Evolutionary conservation across 2,797 vertebrate genomes (phyloP), one percentile per base, ranked within the genome.

Genomic region (Mus spretus): DNA sequence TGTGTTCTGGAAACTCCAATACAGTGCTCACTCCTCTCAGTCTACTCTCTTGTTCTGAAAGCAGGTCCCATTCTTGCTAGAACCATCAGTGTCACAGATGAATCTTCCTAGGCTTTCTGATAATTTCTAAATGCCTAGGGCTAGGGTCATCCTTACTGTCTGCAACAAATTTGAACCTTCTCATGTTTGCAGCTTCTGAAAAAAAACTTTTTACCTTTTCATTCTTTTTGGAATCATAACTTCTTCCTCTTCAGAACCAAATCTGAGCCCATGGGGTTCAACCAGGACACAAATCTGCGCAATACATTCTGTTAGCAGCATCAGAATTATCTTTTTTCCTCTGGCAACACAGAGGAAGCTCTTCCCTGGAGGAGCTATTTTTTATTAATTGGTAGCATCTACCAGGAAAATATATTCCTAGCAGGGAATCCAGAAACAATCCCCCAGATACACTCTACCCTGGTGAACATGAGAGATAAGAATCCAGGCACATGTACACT

Each of bases 381-480:
- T 59, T 81, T 92, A 59, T 92, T 63, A 61, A 13, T 75, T 57
- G 88, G 79, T 70, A 94, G 31, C 22, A 83, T 92, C 63, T 11
- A 75, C 90, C 78, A 72, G 88, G 37, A 22, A 95, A 88, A 95
- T 86, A 37, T 75, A 86, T 93, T 86, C 9, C 24, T 57, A 94
- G 40, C 37, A 82, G 24, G 34, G 40, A 89, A 78, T 89, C 44
- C 37, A 85, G 14, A 6, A 92, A 57, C 24, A 70, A 28, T 84
- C 15, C 20, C 80, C 31, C 72, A 91, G 57, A 44, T 50, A 93
- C 19, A 79, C 2, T 2, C 70, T 65, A 28, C 89, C 34, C 26
- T 84, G 20, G 37, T 67, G 89, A 91, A 81, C 13, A 84, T 53
- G 72, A 17, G 70, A 67, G 11, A 13, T 61, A 50, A 84, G 50